Evolutionary conservation across 23 tunicate genomes (phyloP).

Genomic region (Trididemnum nubilum): DNA sequence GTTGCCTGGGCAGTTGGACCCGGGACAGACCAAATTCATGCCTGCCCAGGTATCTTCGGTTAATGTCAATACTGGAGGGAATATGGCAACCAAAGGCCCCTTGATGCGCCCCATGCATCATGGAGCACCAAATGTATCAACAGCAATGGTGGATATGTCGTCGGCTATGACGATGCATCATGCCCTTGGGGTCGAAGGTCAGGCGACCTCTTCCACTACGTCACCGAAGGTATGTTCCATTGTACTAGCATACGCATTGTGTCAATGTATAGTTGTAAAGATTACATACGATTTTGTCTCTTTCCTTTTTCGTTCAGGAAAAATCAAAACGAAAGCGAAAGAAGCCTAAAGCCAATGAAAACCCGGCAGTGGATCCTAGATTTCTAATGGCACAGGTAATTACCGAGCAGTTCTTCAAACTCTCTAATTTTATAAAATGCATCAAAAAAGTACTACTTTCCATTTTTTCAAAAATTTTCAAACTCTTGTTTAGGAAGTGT

Average conservation of each 20-base stretch:
- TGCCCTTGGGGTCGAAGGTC: background rate
- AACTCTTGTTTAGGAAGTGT: no score
- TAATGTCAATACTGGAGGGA: constrained; percentile 47
- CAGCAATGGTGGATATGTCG: background rate
- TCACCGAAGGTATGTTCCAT: background rate
- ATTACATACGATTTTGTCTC: background rate
- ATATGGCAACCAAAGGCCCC: constrained; percentile 52
- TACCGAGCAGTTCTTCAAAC: no score
- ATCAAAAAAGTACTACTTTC: no score
- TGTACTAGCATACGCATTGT: background rate
- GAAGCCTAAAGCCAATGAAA: constrained; percentile 48
- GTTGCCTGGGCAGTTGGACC: background rate
- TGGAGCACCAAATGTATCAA: background rate
- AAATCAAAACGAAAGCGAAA: constrained; percentile 76
- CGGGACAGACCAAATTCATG: constrained; percentile 12
- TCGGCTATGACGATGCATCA: constrained; percentile 33
- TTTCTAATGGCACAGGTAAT: constrained; percentile 20
- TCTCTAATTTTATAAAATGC: no score
- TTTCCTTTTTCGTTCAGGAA: constrained; percentile 46
- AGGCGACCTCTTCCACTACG: background rate
- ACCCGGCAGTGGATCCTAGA: constrained; percentile 31
- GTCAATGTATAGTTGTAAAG: background rate
- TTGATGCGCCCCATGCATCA: constrained; percentile 14
- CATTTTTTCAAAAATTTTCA: no score
- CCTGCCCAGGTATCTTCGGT: constrained; percentile 58